Conservation (phyloP, 2,888 invertebrate species). For the Drosophila suboccidentalis region DNA sequence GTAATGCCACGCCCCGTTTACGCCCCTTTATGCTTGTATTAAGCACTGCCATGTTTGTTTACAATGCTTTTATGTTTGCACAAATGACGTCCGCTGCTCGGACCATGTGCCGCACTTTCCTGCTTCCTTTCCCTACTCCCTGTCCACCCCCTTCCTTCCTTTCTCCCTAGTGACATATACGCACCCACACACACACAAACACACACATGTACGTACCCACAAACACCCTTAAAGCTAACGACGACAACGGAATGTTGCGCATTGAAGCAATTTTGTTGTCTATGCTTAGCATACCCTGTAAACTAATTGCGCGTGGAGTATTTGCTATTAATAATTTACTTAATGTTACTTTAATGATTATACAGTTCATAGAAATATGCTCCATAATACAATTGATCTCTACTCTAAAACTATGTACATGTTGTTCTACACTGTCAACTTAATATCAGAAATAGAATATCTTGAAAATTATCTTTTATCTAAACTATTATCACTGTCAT, state of each 20-base stretch:
- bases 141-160: not conserved
- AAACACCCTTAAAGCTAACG: not conserved
- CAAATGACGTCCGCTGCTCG: slow-evolving; percentile 71
- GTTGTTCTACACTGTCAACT: no score
- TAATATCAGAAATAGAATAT: no score
- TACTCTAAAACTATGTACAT: no score
- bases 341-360: not conserved
- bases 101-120: slow-evolving; percentile 40
- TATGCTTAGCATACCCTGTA: slow-evolving; percentile 48
- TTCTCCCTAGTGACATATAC: slow-evolving; percentile 7
- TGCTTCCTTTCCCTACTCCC: not conserved
- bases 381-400: no score
- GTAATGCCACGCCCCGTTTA: slow-evolving; percentile 3
- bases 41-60: slow-evolving; percentile 77
- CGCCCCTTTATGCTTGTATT: slow-evolving; percentile 34
- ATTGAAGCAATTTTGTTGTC: slow-evolving; percentile 48
- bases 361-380: no score
- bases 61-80: slow-evolving; percentile 82
- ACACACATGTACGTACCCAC: not conserved
- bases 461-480: no score
- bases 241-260: slow-evolving; percentile 47
- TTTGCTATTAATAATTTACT: no score
- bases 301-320: not conserved
- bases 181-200: slow-evolving; percentile 1
- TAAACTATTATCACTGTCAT: not conserved